These are phyloP conservation scores for Megathymus violae DNA, from an alignment of 1,140 invertebrate genomes.

Conservation along the genomic window DNA sequence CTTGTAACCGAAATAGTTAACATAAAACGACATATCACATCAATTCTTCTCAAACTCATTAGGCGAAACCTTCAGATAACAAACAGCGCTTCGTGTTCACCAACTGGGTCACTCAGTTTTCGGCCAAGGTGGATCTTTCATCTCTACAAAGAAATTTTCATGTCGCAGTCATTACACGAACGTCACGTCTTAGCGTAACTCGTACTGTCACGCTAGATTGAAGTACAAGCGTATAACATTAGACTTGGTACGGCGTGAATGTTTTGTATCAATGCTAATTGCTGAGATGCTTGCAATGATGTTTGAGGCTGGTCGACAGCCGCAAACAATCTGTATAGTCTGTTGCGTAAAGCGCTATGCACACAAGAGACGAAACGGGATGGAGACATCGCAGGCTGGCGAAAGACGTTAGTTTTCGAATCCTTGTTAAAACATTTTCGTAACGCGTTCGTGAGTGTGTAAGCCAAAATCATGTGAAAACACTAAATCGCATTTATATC, in stretches of 20 bases:
- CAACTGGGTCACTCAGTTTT: slow-evolving; percentile 25
- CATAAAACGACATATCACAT: neutral
- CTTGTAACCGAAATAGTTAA: too few species aligned
- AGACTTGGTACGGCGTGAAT: slow-evolving; percentile 12
- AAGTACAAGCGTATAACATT: slow-evolving; percentile 1
- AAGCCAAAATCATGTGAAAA: too few species aligned
- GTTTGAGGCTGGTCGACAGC: too few species aligned
- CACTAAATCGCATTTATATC: too few species aligned
- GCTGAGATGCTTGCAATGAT: neutral
- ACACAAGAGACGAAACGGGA: too few species aligned
- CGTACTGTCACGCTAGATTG: slow-evolving; percentile 1
- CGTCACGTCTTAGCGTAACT: slow-evolving; percentile 7
- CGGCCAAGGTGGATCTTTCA: slow-evolving; percentile 28
- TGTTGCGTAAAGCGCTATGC: too few species aligned
- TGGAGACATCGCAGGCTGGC: too few species aligned
- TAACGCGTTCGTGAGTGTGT: neutral
- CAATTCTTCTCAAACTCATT: neutral
- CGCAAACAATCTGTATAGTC: too few species aligned
- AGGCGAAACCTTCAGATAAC: neutral
- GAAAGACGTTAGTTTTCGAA: too few species aligned
- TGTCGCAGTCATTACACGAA: slow-evolving; percentile 23
- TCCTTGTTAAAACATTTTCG: too few species aligned
- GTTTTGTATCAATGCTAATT: slow-evolving; percentile 7
- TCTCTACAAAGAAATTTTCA: slow-evolving; percentile 32
- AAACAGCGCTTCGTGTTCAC: slow-evolving; percentile 9